A percentile compares a stretch with the other conserved stretches of the same genome.
Conservation (phyloP, 2,797 vertebrate species). For the Poecilia gillii region DNA sequence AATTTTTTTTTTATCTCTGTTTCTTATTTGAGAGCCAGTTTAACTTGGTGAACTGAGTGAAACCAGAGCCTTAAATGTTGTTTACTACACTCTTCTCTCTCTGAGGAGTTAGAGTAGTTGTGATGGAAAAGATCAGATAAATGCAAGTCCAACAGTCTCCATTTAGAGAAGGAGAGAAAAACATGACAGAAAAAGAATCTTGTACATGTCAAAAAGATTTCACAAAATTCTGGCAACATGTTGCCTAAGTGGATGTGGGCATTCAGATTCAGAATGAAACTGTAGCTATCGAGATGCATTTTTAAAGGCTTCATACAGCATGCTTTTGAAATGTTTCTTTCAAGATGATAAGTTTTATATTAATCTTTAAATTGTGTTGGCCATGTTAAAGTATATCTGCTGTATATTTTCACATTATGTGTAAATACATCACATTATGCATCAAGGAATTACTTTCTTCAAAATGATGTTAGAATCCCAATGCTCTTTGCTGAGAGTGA, state of each 20-base stretch:
- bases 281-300: constrained; percentile 15
- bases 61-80: constrained; percentile 70
- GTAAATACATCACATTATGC: constrained; percentile 52
- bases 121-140: constrained; percentile 76
- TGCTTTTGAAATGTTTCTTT: background rate
- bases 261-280: constrained; percentile 38
- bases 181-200: constrained; percentile 31
- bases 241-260: constrained; percentile 37
- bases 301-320: constrained; percentile 17
- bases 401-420: constrained; percentile 16
- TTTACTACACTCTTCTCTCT: constrained; percentile 71
- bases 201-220: constrained; percentile 21
- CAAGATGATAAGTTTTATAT: constrained; percentile 37
- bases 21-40: constrained; percentile 63
- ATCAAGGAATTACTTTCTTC: constrained; percentile 47
- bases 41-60: constrained; percentile 49
- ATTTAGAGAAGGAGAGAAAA: constrained; percentile 27
- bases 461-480: constrained; percentile 45
- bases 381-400: constrained; percentile 32
- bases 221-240: constrained; percentile 16
- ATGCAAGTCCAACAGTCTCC: constrained; percentile 33
- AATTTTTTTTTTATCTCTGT: constrained; percentile 49
- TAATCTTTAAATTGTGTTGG: constrained; percentile 27
- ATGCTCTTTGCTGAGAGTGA: constrained; percentile 43
- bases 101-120: constrained; percentile 58